Conservation (phyloP, 1,140 invertebrate genomes). For the Drosophila ogumai region DNA sequence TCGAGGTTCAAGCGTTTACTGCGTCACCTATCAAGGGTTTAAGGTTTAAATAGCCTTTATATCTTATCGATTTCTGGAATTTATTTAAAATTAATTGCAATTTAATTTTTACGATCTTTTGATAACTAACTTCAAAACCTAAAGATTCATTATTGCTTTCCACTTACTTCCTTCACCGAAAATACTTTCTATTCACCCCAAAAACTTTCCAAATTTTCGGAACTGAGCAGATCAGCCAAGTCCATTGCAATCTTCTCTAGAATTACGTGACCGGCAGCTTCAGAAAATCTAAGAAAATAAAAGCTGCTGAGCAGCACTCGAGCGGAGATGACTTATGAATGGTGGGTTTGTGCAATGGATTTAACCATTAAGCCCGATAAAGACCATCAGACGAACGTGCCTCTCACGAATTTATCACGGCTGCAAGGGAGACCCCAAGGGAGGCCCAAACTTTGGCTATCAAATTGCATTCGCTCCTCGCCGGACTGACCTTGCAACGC, state of each 20-base stretch:
- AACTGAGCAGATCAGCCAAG: neutral
- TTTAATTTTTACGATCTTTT: neutral
- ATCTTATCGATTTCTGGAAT: neutral
- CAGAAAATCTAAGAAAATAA: constrained; percentile 18
- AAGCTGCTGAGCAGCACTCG: neutral
- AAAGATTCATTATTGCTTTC: neutral
- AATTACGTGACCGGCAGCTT: constrained; percentile 43
- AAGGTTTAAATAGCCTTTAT: neutral
- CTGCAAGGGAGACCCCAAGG: constrained; percentile 6
- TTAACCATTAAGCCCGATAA: constrained; percentile 20
- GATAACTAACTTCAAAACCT: too few relatives aligned
- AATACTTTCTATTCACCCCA: constrained; percentile 12
- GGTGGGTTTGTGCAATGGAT: constrained; percentile 21
- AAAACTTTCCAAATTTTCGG: constrained; percentile 29
- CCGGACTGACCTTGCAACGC: constrained; percentile 71
- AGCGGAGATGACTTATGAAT: constrained; percentile 38
- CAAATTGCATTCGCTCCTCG: constrained; percentile 32
- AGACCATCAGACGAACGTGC: constrained; percentile 47
- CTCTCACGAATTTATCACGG: constrained; percentile 23
- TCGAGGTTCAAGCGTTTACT: neutral
- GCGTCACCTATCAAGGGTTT: neutral
- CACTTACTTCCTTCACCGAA: constrained; percentile 1
- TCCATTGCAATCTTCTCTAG: constrained; percentile 10
- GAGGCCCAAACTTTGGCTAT: constrained; percentile 34
- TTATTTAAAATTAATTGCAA: neutral